These are phyloP conservation scores for Drosophila varians DNA, from an alignment of 1,140 invertebrate genomes.

Conservation along the genomic window DNA sequence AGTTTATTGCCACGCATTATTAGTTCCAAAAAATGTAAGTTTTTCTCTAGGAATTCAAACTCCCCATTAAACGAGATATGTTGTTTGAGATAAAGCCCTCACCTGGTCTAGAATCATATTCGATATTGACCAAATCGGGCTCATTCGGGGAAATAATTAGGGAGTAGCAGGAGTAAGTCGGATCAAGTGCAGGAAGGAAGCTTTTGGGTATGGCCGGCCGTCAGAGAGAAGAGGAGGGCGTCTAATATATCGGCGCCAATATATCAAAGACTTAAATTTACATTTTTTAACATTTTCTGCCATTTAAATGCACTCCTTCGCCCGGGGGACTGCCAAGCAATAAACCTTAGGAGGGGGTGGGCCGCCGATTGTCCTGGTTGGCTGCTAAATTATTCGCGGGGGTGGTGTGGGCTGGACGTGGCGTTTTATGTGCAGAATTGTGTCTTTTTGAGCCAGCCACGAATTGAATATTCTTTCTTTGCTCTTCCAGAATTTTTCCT, in stretches of 20 bases:
- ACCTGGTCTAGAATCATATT: neutral
- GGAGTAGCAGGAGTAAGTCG: neutral
- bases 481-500: conserved; percentile 23
- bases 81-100: no score
- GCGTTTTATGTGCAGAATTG: conserved; percentile 65
- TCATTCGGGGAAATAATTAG: conserved; percentile 7
- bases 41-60: no score
- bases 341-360: neutral
- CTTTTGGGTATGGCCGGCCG: conserved; percentile 28
- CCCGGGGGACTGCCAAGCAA: conserved; percentile 40
- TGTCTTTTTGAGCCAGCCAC: conserved; percentile 66
- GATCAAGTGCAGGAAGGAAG: neutral
- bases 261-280: conserved; percentile 82
- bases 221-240: conserved; percentile 43
- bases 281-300: conserved; percentile 82
- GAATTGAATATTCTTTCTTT: conserved; percentile 69
- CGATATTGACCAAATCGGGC: neutral
- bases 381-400: conserved; percentile 68
- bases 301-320: conserved; percentile 81
- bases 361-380: conserved; percentile 64
- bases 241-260: conserved; percentile 74
- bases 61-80: no score
- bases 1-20: conserved; percentile 55
- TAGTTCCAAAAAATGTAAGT: conserved; percentile 55
- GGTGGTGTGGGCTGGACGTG: conserved; percentile 24